These are phyloP conservation scores for Diadophis punctatus DNA, from an alignment of 2,113 vertebrate species.

Conservation along the genomic window DNA sequence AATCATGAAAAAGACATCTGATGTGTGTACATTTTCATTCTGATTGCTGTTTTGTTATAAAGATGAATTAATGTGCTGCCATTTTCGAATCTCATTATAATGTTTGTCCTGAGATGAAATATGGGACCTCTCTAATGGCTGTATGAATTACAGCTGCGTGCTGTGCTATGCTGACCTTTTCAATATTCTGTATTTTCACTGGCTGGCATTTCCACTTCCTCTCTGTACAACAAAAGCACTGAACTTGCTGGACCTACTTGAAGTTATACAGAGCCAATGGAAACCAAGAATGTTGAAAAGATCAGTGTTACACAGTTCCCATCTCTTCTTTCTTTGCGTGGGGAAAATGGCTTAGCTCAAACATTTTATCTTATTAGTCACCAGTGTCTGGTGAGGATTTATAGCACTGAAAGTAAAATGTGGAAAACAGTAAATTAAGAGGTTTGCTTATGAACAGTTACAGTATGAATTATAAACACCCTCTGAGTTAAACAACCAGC, in stretches of 20 bases:
- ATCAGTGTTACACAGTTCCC: conserved; percentile 43
- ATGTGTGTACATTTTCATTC: conserved; percentile 62
- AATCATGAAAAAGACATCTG: conserved; percentile 56
- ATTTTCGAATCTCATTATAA: conserved; percentile 76
- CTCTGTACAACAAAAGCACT: conserved; percentile 43
- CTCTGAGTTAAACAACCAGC: neutral
- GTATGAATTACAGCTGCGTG: conserved; percentile 72
- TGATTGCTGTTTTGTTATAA: conserved; percentile 73
- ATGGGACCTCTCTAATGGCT: conserved; percentile 74
- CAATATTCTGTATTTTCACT: conserved; percentile 75
- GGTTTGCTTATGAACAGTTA: neutral
- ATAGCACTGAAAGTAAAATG: neutral
- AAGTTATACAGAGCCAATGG: conserved; percentile 60
- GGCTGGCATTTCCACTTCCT: conserved; percentile 71
- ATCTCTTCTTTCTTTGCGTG: conserved; percentile 36
- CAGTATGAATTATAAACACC: neutral
- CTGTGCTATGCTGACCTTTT: conserved; percentile 76
- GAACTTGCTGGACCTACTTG: conserved; percentile 47
- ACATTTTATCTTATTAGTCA: conserved; percentile 15
- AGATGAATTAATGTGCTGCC: conserved; percentile 75
- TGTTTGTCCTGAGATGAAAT: conserved; percentile 74
- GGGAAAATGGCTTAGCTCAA: conserved; percentile 35
- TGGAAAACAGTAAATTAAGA: neutral
- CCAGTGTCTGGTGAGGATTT: conserved; percentile 5
- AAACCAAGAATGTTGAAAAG: conserved; percentile 62